Percentiles rank a stretch among this genome's conserved stretches.
phyloP scores from a whole-genome alignment of 2,797 vertebrate species.

The Gastrophryne carolinensis region DNA sequence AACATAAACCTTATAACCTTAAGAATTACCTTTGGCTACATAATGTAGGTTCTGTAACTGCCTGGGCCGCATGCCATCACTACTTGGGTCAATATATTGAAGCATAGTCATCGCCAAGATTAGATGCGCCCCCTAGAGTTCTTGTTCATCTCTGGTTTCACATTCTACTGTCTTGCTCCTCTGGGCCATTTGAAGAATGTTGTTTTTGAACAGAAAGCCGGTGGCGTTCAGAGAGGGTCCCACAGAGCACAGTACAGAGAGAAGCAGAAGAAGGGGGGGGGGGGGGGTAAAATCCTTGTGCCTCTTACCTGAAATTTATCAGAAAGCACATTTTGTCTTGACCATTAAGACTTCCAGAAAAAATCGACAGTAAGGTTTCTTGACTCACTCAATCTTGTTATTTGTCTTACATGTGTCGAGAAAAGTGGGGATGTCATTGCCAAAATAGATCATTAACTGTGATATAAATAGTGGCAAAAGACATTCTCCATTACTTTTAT shows the following conservation, averaged over 20 bases:
- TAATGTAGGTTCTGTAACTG: constrained; percentile 21
- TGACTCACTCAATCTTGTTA: background rate
- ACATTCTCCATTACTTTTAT: background rate
- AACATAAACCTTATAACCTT: constrained; percentile 42
- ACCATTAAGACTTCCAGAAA: background rate
- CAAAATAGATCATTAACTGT: constrained; percentile 6
- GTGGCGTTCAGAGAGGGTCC: constrained; percentile 3
- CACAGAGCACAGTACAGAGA: background rate
- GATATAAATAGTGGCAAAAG: constrained; percentile 11
- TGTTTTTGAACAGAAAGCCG: constrained; percentile 30
- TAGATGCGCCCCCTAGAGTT: background rate
- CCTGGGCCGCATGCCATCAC: constrained; percentile 24
- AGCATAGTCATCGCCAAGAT: constrained; percentile 7
- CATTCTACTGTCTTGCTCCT: constrained; percentile 9
- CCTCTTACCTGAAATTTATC: background rate
- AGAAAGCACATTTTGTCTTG: background rate
- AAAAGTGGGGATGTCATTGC: background rate
- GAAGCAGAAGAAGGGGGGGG: background rate
- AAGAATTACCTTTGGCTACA: constrained; percentile 16
- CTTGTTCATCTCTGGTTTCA: constrained; percentile 1
- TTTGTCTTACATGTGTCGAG: background rate
- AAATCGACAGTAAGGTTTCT: background rate
- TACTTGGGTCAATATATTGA: background rate
- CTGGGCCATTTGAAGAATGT: background rate
- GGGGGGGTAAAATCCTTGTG: background rate